Evolutionary conservation across 2,113 vertebrate genomes (phyloP), one percentile per base, ranked within the genome.

Genomic region (Varanus komodoensis): DNA sequence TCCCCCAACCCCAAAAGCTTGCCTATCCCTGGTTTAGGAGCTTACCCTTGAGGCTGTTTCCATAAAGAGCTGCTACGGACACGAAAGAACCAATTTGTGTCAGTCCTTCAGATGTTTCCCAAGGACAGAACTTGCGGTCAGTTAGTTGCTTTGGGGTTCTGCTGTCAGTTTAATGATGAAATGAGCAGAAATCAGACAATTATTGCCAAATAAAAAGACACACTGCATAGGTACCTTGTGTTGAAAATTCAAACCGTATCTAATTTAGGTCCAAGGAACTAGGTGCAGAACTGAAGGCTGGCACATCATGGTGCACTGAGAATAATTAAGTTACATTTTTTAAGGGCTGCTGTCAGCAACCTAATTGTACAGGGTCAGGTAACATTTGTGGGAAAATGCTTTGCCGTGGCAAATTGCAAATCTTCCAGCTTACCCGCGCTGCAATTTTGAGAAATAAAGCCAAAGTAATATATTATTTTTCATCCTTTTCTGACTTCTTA

Each of bases 311-410:
- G 90, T 89, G 69, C 74, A 84, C 48, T 89, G 88, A 93, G 34
- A 69, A 87, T 90, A 94, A 94, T 96, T 92, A 94, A 94, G 54
- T 91, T 83, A n/a, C 44, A n/a, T 89, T 95, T 44, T 87, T 92
- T 92, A 89, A 80, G 87, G 81, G 81, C 29, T 89, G 27, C 27
- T 89, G 93, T 94, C 93, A 95, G 92, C 91, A 92, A 88, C 95
- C 94, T 85, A 94, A 94, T 52, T 95, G 93, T 84, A 77, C 82
- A 0, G 0, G 54, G 82, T 92, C 88, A 86, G 90, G 86, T 81
- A 88, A 93, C 89, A 79, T 88, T 89, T 89, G 64, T 4, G 71
- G 2, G 83, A 93, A 92, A 61, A 15, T 89, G 84, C 86, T 88
- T 3, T 61, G 75, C 50, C 80, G 8, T 86, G 71, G 44, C 77